These are phyloP conservation scores for Petrolisthes manimaculis DNA, from an alignment of 2,888 invertebrate species.

Conservation along the genomic window DNA sequence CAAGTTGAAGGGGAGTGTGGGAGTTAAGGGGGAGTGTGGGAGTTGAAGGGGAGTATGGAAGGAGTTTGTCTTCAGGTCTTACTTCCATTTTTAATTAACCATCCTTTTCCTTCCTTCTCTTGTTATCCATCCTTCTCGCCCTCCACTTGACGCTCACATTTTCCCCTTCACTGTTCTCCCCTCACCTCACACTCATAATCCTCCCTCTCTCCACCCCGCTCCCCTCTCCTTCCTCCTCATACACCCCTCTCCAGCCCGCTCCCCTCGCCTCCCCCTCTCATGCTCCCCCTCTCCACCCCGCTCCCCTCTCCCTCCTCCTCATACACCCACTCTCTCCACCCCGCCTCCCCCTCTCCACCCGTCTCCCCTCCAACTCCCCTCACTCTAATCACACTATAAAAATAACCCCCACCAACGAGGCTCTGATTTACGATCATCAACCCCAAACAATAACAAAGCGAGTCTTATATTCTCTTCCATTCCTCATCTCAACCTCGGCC, in stretches of 20 bases:
- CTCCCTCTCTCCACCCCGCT: background rate
- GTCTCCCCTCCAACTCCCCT: background rate
- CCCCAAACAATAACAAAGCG: background rate
- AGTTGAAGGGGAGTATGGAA: background rate
- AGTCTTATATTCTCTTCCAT: too few relatives aligned
- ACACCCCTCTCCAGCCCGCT: background rate
- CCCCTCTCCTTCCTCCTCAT: conserved; percentile 4
- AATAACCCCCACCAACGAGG: conserved; percentile 36
- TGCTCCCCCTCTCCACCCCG: background rate
- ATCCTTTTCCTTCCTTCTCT: background rate
- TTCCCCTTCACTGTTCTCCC: background rate
- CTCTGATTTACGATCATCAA: conserved; percentile 27
- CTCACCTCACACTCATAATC: background rate
- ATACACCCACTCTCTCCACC: background rate
- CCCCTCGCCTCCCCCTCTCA: background rate
- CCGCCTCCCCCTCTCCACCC: background rate
- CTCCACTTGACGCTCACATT: background rate
- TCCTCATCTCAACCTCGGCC: too few relatives aligned
- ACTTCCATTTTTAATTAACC: background rate
- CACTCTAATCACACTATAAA: conserved; percentile 38
- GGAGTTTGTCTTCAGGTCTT: background rate
- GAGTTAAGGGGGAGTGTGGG: background rate
- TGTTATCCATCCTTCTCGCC: background rate
- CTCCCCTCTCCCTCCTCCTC: background rate
- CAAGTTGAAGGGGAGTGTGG: background rate